Conservation (phyloP, 2,797 vertebrate species). For the Melanotaenia trifasciata region DNA sequence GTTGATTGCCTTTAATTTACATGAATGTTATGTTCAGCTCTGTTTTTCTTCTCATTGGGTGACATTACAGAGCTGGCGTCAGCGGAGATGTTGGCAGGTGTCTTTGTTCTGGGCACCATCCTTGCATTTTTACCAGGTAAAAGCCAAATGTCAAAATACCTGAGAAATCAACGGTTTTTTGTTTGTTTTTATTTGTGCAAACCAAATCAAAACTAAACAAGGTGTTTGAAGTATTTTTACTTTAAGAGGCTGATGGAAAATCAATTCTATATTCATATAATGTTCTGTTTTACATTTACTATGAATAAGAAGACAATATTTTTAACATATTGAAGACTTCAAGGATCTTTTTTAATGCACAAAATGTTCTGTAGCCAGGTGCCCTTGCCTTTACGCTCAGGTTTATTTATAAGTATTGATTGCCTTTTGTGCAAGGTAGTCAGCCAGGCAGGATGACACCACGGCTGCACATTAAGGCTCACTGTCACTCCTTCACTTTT, state of each 20-base stretch:
- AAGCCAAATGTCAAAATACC: conserved; percentile 12
- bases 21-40: conserved; percentile 25
- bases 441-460: conserved; percentile 69
- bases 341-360: conserved; percentile 28
- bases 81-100: conserved; percentile 83
- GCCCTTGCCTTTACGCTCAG: conserved; percentile 78
- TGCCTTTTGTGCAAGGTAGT: conserved; percentile 76
- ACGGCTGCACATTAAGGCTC: conserved; percentile 46
- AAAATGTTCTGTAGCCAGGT: conserved; percentile 63
- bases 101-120: conserved; percentile 72
- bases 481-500: conserved; percentile 42
- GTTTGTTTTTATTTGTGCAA: not conserved
- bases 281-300: not conserved
- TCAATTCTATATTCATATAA: not conserved
- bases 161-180: not conserved
- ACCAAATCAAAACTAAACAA: not conserved
- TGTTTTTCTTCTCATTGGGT: conserved; percentile 43
- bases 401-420: conserved; percentile 85
- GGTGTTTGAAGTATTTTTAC: not conserved
- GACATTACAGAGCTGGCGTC: conserved; percentile 62
- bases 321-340: conserved; percentile 18
- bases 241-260: not conserved
- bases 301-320: not conserved
- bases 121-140: conserved; percentile 81
- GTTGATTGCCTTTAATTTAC: not conserved